Evolutionary conservation across 1,140 invertebrate species (phyloP), one percentile per base, ranked within the genome.

Genomic region (Amyelois transitella): DNA sequence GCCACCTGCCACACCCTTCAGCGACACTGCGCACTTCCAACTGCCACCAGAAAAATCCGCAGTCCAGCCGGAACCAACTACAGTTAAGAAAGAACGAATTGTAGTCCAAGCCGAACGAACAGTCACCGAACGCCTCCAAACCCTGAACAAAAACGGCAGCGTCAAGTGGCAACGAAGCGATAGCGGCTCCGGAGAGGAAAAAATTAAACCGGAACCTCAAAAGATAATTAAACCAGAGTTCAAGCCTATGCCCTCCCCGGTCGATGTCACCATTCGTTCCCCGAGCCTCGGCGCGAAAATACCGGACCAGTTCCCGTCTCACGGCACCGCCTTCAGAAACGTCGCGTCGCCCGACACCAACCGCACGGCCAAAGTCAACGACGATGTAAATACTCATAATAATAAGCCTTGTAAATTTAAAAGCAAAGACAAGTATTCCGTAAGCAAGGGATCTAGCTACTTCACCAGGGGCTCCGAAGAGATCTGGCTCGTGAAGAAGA

Each of bases 401-500:
- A 76, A 78, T 60, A 86, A 84, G 55, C 64, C 75, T n/a, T 88
- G 78, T 61, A 86, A 85, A 63, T 64, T 79, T 44, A 84, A 81
- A 62, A 74, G 66, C 55, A 84, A 87, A 43, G 77, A 84, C 22
- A 81, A 82, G 60, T 80, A 83, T 43, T 81, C 78, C 25, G 81
- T 82, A 1, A 86, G 79, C 62, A 84, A 83, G 50, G 80, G 81
- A 0, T 83, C 81, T 17, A 82, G 83, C 43, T 88, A 86, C 64
- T 86, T 83, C 62, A 85, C 80, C 2, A 63, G 82, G 5, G 85
- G 82, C 5, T 84, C 85, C 0, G 82, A 88, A 45, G 85, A 88
- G 55, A 86, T 88, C 18, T 88, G 85, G 85, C 68, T 88, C 7
- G 85, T 88, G 19, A 88, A 88, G 67, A 88, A 88, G 64, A 88